Evolutionary conservation across 2,113 vertebrate genomes (phyloP).

Genomic region (Hippoglossus stenolepis): DNA sequence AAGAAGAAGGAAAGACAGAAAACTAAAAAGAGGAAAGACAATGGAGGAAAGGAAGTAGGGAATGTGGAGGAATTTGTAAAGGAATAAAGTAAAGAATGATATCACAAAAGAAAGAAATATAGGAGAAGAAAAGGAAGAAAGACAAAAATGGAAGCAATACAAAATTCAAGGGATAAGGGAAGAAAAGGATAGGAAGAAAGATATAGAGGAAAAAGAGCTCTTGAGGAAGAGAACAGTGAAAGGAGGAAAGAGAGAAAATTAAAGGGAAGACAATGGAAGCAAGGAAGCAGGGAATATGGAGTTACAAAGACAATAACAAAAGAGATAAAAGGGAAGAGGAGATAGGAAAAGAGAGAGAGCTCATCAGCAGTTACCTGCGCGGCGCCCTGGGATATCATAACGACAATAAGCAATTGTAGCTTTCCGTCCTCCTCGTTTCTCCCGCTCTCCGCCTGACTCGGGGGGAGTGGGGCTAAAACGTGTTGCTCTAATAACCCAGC

Average conservation of each 20-base stretch:
- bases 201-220: neutral
- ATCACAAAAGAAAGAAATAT: neutral
- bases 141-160: neutral
- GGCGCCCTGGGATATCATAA: conserved; percentile 55
- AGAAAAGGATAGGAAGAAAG: no score
- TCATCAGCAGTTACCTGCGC: conserved; percentile 30
- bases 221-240: neutral
- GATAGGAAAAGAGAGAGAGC: conserved; percentile 20
- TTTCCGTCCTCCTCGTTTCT: conserved; percentile 8
- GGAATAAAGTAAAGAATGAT: neutral
- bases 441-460: conserved; percentile 24
- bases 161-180: neutral
- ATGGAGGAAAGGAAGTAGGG: no score
- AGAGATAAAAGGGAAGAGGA: neutral
- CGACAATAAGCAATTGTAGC: conserved; percentile 44
- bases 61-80: no score
- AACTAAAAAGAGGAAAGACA: no score
- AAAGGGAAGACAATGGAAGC: neutral
- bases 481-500: conserved; percentile 67
- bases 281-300: neutral
- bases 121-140: no score
- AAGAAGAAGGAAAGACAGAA: no score
- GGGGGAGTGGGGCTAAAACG: conserved; percentile 36
- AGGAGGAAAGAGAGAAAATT: neutral
- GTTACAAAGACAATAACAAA: neutral